Evolutionary conservation across 2,113 vertebrate species (phyloP), one percentile per base, ranked within the genome.

Genomic region (Periophthalmodon schlosseri): DNA sequence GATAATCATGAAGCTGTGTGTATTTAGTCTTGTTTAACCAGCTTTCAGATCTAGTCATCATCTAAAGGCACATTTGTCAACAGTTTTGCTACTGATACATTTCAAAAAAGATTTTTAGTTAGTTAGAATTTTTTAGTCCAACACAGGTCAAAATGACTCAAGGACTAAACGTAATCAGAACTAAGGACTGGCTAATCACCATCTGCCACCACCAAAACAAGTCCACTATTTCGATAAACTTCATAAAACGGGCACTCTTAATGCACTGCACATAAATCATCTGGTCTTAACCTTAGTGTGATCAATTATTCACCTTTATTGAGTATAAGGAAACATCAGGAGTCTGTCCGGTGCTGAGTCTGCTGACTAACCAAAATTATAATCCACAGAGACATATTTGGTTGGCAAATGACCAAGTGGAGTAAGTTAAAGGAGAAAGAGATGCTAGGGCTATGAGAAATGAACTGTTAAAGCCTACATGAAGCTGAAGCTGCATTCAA

Each of bases 371-470:
- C 21, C 24, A 66, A 67, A 61, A 78, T 72, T 47, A 77, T 54
- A 56, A 75, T 50, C 49, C 56, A 57, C 50, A 58, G 85, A 11
- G 28, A 76, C 57, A 36, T 21, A 86, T 89, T 88, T 88, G 84
- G 56, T 80, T 83, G 74, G 82, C 76, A 88, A 89, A 91, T 85
- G 63, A 20, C 18, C 68, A 46, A 18, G 73, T 36, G 6, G 39
- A 39, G 44, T 7, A 46, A 56, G 20, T 23, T 60, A 23, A 72
- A 75, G 54, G 70, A 65, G 23, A 16, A 2, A 0, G 39, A 54
- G 56, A 70, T 61, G 44, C 58, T 11, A 69, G 11, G 2, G 61
- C 14, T 15, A 33, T 7, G 13, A 20, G 18, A 54, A 54, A n/a
- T 54, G 1, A 9, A 44, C 8, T n/a, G 52, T 54, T 54, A 56